A percentile compares a stretch with the other conserved stretches of the same genome.
These are phyloP conservation scores for Trissolcus basalis DNA, from an alignment of 1,140 invertebrate species.

Conservation along the genomic window DNA sequence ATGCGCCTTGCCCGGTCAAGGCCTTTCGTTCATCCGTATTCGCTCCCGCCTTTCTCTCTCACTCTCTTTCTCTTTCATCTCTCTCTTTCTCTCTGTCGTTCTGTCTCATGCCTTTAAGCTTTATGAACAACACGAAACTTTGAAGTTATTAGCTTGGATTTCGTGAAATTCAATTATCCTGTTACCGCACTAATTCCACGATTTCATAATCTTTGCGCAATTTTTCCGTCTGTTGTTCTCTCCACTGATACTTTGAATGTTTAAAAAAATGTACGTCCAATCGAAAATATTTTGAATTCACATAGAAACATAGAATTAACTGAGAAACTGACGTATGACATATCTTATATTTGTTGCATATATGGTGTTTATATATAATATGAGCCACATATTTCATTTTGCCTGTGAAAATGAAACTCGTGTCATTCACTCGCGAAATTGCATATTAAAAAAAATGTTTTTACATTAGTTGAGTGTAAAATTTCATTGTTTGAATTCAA, in stretches of 20 bases:
- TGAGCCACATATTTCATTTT: no score
- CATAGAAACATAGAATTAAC: no score
- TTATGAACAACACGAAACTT: slow-evolving; percentile 29
- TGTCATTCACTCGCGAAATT: no score
- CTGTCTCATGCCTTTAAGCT: slow-evolving; percentile 1
- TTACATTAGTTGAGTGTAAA: no score
- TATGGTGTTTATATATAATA: no score
- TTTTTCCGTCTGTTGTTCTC: slow-evolving; percentile 4
- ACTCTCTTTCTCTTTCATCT: slow-evolving; percentile 9
- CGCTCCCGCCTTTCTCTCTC: background rate
- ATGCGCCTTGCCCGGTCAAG: slow-evolving; percentile 53
- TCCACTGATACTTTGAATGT: background rate
- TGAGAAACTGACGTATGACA: no score
- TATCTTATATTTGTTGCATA: no score
- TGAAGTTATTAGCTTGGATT: slow-evolving; percentile 13
- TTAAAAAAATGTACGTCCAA: no score
- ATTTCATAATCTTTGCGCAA: slow-evolving; percentile 1
- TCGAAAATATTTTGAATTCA: no score
- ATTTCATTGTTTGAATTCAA: no score
- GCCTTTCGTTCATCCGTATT: slow-evolving; percentile 49
- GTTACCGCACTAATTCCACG: slow-evolving; percentile 18
- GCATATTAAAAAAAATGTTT: no score
- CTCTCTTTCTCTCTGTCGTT: slow-evolving; percentile 5
- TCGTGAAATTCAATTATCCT: slow-evolving; percentile 22
- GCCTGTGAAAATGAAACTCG: no score